Evolutionary conservation across 2,113 vertebrate species (phyloP).

Genomic region (Baryphthengus martii): DNA sequence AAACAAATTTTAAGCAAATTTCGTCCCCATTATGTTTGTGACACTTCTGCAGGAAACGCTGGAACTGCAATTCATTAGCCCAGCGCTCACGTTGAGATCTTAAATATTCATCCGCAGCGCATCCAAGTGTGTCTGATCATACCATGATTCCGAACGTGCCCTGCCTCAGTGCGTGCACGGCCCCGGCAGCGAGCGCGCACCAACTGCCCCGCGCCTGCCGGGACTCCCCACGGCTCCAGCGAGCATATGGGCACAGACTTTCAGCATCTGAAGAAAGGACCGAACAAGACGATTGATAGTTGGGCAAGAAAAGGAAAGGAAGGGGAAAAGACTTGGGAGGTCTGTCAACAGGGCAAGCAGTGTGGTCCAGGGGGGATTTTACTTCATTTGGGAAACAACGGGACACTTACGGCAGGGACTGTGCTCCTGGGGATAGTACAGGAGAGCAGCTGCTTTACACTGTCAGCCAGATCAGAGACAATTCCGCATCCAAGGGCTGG

Average conservation of each 20-base stretch:
- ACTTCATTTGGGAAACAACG: conserved; percentile 31
- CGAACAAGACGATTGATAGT: not conserved
- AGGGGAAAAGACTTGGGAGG: conserved; percentile 22
- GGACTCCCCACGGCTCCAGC: not conserved
- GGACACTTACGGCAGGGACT: conserved; percentile 9
- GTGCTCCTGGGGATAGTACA: conserved; percentile 43
- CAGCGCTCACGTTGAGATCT: not conserved
- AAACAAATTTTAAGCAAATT: conserved; percentile 41
- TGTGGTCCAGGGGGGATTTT: conserved; percentile 34
- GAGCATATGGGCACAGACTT: not conserved
- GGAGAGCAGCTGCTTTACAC: conserved; percentile 56
- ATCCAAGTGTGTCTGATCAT: not conserved
- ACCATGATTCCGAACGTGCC: not conserved
- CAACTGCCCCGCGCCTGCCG: fast-evolving
- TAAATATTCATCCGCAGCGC: not conserved
- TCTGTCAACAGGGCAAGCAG: conserved; percentile 38
- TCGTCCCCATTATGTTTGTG: conserved; percentile 7
- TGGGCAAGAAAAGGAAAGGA: not conserved
- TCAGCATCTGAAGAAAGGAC: not conserved
- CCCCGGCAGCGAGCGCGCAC: not conserved
- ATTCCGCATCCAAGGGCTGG: conserved; percentile 30
- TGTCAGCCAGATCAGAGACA: conserved; percentile 42
- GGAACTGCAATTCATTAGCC: conserved; percentile 19
- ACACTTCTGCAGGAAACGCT: not conserved
- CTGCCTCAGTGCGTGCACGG: fast-evolving